These are phyloP conservation scores for Pachyramphus minor DNA, from an alignment of 2,113 vertebrate species.

Conservation along the genomic window DNA sequence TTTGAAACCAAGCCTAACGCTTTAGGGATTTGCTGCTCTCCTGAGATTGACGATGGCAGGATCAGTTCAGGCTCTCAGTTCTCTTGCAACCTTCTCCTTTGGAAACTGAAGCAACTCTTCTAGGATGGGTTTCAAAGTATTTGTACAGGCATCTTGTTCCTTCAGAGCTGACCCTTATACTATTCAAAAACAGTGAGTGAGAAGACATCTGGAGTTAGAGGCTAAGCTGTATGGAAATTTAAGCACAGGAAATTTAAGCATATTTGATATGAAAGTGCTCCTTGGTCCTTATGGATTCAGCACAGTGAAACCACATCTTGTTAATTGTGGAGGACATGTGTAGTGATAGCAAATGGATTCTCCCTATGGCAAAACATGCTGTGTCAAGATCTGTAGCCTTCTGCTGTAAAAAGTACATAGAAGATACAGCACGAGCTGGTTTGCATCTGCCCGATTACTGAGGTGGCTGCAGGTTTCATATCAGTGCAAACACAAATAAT, in stretches of 20 bases:
- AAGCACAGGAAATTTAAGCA: neutral
- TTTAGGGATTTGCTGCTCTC: neutral
- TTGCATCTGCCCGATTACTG: neutral
- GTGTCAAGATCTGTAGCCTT: neutral
- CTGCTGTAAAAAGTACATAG: neutral
- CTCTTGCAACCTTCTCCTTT: neutral
- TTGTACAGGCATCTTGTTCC: neutral
- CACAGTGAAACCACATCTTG: neutral
- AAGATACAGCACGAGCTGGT: neutral
- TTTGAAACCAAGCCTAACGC: neutral
- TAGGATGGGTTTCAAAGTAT: neutral
- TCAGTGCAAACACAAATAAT: neutral
- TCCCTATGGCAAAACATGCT: neutral
- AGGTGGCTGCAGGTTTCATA: neutral
- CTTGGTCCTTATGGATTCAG: neutral
- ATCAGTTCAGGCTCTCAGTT: neutral
- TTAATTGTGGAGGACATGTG: neutral
- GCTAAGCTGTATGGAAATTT: neutral
- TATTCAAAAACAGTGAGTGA: neutral
- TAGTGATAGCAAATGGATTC: neutral
- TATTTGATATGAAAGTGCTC: neutral
- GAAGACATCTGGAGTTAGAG: neutral
- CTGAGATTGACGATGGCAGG: rapidly evolving
- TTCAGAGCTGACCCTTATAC: neutral
- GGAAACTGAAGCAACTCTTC: neutral